phyloP scores from a whole-genome alignment of 2,888 invertebrate genomes.

The Ecliptopera silaceata region DNA sequence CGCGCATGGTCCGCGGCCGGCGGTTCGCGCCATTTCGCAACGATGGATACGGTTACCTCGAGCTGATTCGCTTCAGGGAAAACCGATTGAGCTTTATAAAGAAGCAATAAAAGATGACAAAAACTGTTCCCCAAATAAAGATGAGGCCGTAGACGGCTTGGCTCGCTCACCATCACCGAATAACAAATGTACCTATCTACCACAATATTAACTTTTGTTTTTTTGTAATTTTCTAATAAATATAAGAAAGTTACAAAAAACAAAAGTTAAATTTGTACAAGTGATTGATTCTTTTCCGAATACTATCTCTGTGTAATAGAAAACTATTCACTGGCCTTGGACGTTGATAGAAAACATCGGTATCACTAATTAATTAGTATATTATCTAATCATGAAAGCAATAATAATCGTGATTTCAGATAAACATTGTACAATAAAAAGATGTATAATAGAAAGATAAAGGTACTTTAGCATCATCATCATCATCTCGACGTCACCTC shows the following conservation, averaged over 20 bases:
- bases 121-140: constrained; percentile 16
- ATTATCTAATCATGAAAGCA: constrained; percentile 3
- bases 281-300: too few species aligned
- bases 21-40: constrained; percentile 58
- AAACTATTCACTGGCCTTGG: constrained; percentile 1
- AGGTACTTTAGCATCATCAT: too few species aligned
- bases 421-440: too few species aligned
- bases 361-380: background rate
- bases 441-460: too few species aligned
- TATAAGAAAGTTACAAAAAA: too few species aligned
- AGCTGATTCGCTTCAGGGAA: constrained; percentile 12
- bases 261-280: too few species aligned
- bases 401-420: background rate
- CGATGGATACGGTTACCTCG: constrained; percentile 33
- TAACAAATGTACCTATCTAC: too few species aligned
- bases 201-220: too few species aligned
- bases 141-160: constrained; percentile 8
- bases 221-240: too few species aligned
- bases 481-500: too few species aligned
- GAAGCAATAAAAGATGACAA: constrained; percentile 20
- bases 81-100: constrained; percentile 17
- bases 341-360: background rate
- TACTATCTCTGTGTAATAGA: background rate
- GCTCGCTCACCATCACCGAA: background rate
- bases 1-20: constrained; percentile 46